Percentiles rank a stretch among this genome's conserved stretches.
These are phyloP conservation scores for Rhagologus leucostigma DNA, from an alignment of 2,113 vertebrate genomes.

Conservation along the genomic window DNA sequence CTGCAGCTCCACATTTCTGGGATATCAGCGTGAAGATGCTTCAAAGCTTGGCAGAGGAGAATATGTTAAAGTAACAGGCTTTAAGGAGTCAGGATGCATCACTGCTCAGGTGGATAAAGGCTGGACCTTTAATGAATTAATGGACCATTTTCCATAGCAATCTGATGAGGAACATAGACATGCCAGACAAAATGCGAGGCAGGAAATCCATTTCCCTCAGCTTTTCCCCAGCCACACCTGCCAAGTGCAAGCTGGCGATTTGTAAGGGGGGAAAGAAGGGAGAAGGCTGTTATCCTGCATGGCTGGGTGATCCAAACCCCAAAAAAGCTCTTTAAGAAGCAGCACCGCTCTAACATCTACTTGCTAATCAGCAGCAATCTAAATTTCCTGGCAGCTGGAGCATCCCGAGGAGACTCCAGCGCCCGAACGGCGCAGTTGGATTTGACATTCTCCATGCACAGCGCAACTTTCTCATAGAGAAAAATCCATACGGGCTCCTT, in stretches of 20 bases:
- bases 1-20: not conserved
- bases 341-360: not conserved
- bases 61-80: not conserved
- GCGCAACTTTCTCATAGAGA: not conserved
- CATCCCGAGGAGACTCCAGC: not conserved
- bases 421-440: fast-evolving
- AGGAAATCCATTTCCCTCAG: constrained; percentile 3
- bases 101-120: not conserved
- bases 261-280: not conserved
- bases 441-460: fast-evolving
- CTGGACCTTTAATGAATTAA: not conserved
- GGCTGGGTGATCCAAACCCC: not conserved
- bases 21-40: not conserved
- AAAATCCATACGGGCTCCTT: not conserved
- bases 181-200: not conserved
- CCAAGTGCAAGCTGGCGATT: not conserved
- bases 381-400: not conserved
- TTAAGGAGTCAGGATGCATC: not conserved
- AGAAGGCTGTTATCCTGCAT: not conserved
- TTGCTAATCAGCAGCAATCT: not conserved
- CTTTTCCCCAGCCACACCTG: not conserved
- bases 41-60: not conserved
- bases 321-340: not conserved
- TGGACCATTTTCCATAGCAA: not conserved
- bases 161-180: not conserved